Percentiles rank a stretch among this genome's conserved stretches.
Conservation (phyloP, 2,888 invertebrate species). For the Apoda limacodes region DNA sequence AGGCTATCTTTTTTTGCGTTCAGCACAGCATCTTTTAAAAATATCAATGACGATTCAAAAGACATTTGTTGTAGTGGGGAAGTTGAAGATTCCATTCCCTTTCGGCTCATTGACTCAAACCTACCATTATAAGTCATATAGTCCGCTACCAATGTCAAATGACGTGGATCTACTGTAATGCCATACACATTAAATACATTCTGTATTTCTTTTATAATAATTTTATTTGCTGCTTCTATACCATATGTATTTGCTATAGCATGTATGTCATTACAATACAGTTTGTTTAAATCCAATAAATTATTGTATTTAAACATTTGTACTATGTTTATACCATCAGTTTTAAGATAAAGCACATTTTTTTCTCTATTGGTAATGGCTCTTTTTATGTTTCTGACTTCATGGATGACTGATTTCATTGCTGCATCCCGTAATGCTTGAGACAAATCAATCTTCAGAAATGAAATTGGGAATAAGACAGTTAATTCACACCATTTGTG, state of each 20-base stretch:
- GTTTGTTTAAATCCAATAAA: conserved; percentile 80
- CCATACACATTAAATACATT: conserved; percentile 98
- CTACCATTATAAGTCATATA: conserved; percentile 97
- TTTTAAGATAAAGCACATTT: conserved; percentile 79
- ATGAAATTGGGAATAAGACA: conserved; percentile 72
- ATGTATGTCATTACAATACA: conserved; percentile 96
- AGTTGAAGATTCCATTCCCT: conserved; percentile 89
- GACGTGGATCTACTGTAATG: conserved; percentile 94
- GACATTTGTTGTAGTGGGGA: conserved; percentile 98
- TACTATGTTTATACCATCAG: conserved; percentile 94
- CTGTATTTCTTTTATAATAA: conserved; percentile 93
- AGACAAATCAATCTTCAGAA: conserved; percentile 75
- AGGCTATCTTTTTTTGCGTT: conserved; percentile 80
- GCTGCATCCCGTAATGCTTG: conserved; percentile 79
- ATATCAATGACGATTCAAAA: conserved; percentile 92
- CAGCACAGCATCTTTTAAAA: conserved; percentile 82
- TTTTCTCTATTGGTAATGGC: conserved; percentile 84
- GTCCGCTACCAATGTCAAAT: conserved; percentile 93
- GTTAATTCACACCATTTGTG: conserved; percentile 88
- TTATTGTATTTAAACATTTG: conserved; percentile 89
- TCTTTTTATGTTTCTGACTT: conserved; percentile 83
- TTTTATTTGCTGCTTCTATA: conserved; percentile 94
- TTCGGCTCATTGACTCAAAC: conserved; percentile 90
- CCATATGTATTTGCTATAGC: conserved; percentile 92
- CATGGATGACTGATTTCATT: conserved; percentile 79